Evolutionary conservation across 2,888 invertebrate genomes (phyloP).

Genomic region (Orchesella flavescens): DNA sequence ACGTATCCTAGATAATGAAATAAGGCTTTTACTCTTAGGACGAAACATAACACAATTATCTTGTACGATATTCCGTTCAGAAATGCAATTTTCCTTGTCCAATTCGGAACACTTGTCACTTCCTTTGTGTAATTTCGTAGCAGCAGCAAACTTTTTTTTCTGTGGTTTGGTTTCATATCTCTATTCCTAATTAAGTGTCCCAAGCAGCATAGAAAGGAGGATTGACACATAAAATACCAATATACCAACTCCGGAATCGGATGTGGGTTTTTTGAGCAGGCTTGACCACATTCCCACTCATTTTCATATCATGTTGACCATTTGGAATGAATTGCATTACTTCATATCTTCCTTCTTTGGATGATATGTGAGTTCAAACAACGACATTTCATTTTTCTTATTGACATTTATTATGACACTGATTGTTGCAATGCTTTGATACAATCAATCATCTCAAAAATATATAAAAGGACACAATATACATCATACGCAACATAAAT

Average conservation of each 20-base stretch:
- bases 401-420: no score
- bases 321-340: not conserved
- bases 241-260: constrained; percentile 43
- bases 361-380: no score
- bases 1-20: no score
- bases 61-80: not conserved
- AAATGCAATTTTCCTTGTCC: not conserved
- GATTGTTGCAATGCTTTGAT: no score
- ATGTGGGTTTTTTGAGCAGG: constrained; percentile 36
- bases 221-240: not conserved
- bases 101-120: constrained; percentile 10
- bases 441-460: no score
- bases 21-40: no score
- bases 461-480: no score
- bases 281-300: not conserved
- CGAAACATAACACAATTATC: no score
- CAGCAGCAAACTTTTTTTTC: not conserved
- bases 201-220: no score
- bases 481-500: not conserved
- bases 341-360: not conserved
- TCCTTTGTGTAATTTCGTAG: not conserved
- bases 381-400: no score
- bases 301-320: not conserved
- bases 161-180: constrained; percentile 1
- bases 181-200: no score